phyloP scores from a whole-genome alignment of 1,140 invertebrate genomes.

The Danaus melanippus region DNA sequence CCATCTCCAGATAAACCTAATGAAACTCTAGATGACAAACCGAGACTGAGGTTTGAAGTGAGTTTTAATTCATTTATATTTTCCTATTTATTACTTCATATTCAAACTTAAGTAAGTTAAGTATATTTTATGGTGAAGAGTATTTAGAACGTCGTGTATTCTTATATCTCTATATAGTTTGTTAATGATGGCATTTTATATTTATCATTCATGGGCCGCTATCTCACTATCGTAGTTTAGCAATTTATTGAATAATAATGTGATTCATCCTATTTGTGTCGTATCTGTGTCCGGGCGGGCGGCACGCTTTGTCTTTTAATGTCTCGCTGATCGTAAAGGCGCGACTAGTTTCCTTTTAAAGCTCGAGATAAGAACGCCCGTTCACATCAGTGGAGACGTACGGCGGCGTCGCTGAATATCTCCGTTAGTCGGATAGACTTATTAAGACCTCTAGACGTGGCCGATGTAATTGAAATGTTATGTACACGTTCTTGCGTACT shows the following conservation, averaged over 20 bases:
- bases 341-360: conserved; percentile 63
- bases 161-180: background rate
- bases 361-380: conserved; percentile 51
- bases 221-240: conserved; percentile 19
- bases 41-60: conserved; percentile 61
- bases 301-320: conserved; percentile 38
- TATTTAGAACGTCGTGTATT: background rate
- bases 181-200: conserved; percentile 14
- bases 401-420: conserved; percentile 43
- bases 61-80: background rate
- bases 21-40: conserved; percentile 41
- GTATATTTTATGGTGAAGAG: background rate
- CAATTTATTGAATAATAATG: conserved; percentile 29
- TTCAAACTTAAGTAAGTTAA: background rate
- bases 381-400: conserved; percentile 31
- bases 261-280: conserved; percentile 34
- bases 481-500: background rate
- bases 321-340: conserved; percentile 52
- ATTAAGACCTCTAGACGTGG: no score
- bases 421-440: conserved; percentile 18
- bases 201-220: conserved; percentile 21
- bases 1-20: conserved; percentile 28
- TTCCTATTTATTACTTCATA: background rate
- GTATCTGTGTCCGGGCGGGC: conserved; percentile 27
- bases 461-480: conserved; percentile 2